A percentile compares a stretch with the other conserved stretches of the same genome.
These are phyloP conservation scores for Leptinotarsa juncta DNA, from an alignment of 2,888 invertebrate genomes.

Conservation along the genomic window DNA sequence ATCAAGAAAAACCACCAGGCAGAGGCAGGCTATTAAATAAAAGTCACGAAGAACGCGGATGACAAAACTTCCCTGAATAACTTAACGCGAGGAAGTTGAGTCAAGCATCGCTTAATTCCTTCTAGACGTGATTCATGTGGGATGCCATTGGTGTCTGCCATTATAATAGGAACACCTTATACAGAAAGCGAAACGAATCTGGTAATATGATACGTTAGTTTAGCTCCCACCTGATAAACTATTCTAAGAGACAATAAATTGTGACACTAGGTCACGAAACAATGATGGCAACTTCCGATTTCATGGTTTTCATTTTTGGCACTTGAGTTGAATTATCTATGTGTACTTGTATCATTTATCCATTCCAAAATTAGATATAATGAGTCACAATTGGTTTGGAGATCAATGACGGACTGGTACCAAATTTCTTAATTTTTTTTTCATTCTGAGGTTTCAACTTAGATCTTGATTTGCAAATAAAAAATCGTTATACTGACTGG, in stretches of 20 bases:
- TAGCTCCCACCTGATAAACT: slow-evolving; percentile 14
- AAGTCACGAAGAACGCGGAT: too few species aligned
- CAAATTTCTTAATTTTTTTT: too few species aligned
- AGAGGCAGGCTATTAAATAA: too few species aligned
- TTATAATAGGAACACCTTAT: background rate
- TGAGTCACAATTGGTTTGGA: too few species aligned
- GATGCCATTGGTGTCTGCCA: background rate
- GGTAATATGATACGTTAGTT: slow-evolving; percentile 14
- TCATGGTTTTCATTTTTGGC: background rate
- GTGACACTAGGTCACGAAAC: slow-evolving; percentile 3
- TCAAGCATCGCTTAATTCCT: background rate
- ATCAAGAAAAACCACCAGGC: too few species aligned
- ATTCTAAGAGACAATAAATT: slow-evolving; percentile 2
- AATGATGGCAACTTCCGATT: background rate
- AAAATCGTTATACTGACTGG: too few species aligned
- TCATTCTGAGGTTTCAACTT: too few species aligned
- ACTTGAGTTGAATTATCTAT: slow-evolving; percentile 1
- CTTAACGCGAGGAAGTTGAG: too few species aligned
- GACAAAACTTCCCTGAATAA: too few species aligned
- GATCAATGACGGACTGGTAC: too few species aligned
- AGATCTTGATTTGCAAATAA: too few species aligned
- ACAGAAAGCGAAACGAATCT: background rate
- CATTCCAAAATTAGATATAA: background rate
- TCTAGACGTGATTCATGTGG: background rate
- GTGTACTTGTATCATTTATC: background rate